A percentile compares a stretch with the other conserved stretches of the same genome.
Evolutionary conservation across 2,113 vertebrate species (phyloP).

Genomic region (Orycteropus afer): DNA sequence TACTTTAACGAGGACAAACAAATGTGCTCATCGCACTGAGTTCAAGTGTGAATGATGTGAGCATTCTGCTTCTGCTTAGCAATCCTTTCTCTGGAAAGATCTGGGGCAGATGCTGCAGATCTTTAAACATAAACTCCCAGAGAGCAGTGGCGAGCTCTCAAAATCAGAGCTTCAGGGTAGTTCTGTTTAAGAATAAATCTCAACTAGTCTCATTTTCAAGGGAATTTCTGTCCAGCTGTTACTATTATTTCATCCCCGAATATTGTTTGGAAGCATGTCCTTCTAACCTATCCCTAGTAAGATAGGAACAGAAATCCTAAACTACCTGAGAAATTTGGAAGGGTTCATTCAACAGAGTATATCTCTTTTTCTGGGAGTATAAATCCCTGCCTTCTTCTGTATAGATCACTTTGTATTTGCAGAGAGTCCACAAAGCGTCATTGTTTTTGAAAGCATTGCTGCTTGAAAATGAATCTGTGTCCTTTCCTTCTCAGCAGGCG

Average conservation of each 20-base stretch:
- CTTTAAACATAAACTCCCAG: background rate
- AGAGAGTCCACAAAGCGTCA: constrained; percentile 50
- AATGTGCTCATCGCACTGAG: constrained; percentile 67
- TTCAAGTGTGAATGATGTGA: constrained; percentile 67
- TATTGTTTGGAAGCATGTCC: background rate
- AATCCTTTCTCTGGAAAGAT: constrained; percentile 44
- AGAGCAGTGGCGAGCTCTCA: rapidly evolving
- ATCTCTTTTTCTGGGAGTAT: background rate
- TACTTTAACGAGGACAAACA: constrained; percentile 73
- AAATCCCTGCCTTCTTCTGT: constrained; percentile 25
- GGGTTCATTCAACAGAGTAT: constrained; percentile 4
- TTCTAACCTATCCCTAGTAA: background rate
- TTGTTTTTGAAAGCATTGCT: constrained; percentile 57
- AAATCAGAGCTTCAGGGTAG: background rate
- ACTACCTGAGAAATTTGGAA: constrained; percentile 7
- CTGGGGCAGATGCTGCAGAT: constrained; percentile 1
- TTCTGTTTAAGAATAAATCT: background rate
- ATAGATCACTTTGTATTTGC: constrained; percentile 61
- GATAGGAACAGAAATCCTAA: constrained; percentile 1
- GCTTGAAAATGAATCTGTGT: constrained; percentile 69
- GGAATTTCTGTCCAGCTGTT: background rate
- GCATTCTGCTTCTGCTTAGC: background rate
- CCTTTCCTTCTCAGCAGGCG: background rate
- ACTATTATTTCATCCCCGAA: background rate
- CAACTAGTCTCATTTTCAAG: background rate